These are phyloP conservation scores for Ceratina japonica DNA, from an alignment of 1,140 invertebrate species.

Conservation along the genomic window DNA sequence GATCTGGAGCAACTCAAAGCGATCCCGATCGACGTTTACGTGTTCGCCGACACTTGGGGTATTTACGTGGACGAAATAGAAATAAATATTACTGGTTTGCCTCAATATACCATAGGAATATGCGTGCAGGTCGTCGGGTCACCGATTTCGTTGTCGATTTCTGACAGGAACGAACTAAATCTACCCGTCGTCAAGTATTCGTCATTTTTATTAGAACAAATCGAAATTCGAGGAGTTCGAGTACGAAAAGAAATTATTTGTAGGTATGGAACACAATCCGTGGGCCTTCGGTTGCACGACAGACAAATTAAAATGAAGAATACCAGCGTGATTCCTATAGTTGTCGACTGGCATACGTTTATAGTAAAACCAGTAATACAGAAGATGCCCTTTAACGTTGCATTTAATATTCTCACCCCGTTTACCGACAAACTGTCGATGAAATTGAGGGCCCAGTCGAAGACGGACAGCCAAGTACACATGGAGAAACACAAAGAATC, in stretches of 20 bases:
- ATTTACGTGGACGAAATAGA: slow-evolving; percentile 74
- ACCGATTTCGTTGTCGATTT: slow-evolving; percentile 71
- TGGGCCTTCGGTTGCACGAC: neutral
- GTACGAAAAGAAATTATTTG: neutral
- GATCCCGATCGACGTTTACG: slow-evolving; percentile 66
- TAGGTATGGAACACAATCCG: slow-evolving; percentile 48
- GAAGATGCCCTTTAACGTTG: slow-evolving; percentile 52
- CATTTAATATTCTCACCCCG: slow-evolving; percentile 45
- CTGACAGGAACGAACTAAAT: slow-evolving; percentile 50
- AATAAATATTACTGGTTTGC: slow-evolving; percentile 69
- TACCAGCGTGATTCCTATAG: slow-evolving; percentile 52
- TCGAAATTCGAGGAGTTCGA: neutral
- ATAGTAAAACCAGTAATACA: neutral
- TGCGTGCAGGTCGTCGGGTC: slow-evolving; percentile 69
- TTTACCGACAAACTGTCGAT: slow-evolving; percentile 36
- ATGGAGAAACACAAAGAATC: neutral
- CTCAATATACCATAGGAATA: slow-evolving; percentile 67
- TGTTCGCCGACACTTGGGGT: slow-evolving; percentile 75
- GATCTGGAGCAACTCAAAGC: slow-evolving; percentile 36
- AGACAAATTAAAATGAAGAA: slow-evolving; percentile 55
- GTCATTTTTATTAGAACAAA: neutral
- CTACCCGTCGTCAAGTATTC: slow-evolving; percentile 64
- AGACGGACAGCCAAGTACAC: neutral
- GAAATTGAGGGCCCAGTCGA: neutral
- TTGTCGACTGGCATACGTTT: slow-evolving; percentile 60